Percentiles rank a stretch among this genome's conserved stretches.
Evolutionary conservation across 2,797 vertebrate genomes (phyloP).

Genomic region (Naso thynnoides): DNA sequence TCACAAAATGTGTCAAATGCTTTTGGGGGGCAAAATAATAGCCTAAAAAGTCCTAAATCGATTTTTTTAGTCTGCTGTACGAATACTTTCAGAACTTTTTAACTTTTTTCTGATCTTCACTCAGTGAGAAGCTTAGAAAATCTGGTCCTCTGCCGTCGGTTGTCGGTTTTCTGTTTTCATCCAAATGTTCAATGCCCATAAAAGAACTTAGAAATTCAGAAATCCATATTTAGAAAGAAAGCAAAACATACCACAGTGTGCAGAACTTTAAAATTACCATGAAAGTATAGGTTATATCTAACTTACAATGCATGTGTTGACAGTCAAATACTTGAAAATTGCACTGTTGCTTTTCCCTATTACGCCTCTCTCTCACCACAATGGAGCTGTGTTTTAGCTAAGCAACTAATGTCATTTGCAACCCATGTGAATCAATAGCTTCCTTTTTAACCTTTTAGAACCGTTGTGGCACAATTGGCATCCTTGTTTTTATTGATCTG

Average conservation of each 20-base stretch:
- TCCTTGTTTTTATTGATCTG: constrained; percentile 72
- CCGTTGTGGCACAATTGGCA: constrained; percentile 64
- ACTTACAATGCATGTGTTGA: constrained; percentile 34
- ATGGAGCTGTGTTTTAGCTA: constrained; percentile 24
- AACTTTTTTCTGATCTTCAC: background rate
- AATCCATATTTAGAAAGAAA: background rate
- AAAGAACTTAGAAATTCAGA: no score
- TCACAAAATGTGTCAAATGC: no score
- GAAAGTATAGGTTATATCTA: constrained; percentile 31
- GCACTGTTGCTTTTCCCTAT: constrained; percentile 28
- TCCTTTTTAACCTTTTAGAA: constrained; percentile 77
- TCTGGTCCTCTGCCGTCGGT: background rate
- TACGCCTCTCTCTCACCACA: constrained; percentile 35
- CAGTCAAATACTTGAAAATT: constrained; percentile 46
- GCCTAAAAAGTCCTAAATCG: no score
- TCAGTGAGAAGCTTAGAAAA: constrained; percentile 2
- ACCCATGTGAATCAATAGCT: constrained; percentile 66
- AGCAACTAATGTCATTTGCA: constrained; percentile 51
- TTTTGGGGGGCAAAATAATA: no score
- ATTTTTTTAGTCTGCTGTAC: background rate
- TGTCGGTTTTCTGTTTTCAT: constrained; percentile 12
- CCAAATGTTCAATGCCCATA: background rate
- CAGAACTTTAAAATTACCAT: constrained; percentile 26
- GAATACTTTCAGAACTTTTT: background rate
- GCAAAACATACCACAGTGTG: constrained; percentile 2